phyloP scores from a whole-genome alignment of 92 coral and sea anemone genomes.

The Phenganax marumi region DNA sequence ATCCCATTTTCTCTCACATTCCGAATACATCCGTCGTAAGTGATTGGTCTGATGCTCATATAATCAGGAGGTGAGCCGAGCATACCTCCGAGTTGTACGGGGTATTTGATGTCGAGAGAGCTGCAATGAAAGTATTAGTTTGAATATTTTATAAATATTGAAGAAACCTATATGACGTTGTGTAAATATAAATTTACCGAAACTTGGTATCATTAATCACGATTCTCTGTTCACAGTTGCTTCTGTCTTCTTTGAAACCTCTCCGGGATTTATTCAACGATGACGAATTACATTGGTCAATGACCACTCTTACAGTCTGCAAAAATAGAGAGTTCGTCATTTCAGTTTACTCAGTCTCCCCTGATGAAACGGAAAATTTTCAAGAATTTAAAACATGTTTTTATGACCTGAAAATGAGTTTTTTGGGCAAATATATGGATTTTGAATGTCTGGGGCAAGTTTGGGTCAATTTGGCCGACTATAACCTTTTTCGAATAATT shows the following conservation, averaged over 20 bases:
- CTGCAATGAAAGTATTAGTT: constrained; percentile 43
- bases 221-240: constrained; percentile 56
- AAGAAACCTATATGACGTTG: neutral
- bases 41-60: constrained; percentile 58
- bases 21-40: constrained; percentile 84
- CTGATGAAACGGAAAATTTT: no score
- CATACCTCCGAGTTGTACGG: constrained; percentile 88
- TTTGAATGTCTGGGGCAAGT: no score
- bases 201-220: neutral
- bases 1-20: constrained; percentile 71
- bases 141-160: neutral
- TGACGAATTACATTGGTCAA: constrained; percentile 77
- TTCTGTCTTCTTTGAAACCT: constrained; percentile 62
- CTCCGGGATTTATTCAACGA: constrained; percentile 44
- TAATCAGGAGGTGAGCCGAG: constrained; percentile 61
- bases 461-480: no score
- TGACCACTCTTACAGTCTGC: constrained; percentile 69
- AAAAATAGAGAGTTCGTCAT: neutral
- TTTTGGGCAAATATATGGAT: no score
- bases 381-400: no score
- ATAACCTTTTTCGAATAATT: no score
- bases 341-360: no score
- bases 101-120: constrained; percentile 68
- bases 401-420: no score
- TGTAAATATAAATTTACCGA: neutral